Base-by-base conservation (phyloP, 2,113 vertebrate genomes). In the Zosterops lateralis region DNA sequence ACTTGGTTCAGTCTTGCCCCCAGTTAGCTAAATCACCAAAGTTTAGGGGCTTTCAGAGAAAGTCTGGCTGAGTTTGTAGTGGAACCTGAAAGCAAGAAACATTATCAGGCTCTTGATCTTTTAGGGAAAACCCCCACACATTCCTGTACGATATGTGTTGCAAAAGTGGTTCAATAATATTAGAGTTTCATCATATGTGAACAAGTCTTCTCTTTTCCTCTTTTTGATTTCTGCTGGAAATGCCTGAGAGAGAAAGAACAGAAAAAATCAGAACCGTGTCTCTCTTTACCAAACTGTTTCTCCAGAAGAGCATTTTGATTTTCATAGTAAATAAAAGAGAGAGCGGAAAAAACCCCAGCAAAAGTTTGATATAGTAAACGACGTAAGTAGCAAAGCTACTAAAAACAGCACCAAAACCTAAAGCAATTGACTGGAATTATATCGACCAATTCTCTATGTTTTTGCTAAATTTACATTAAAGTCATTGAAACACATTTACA, bases 391-490 rank as follows among this genome's bases (percentile, higher is more conserved):
- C 1, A 78, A 75, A 89, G 15, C 19, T 36, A 28, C 71, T 90
- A 75, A 85, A 96, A 75, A 0, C 26, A 72, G 28, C 16, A 71
- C 12, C 4, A 3, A 65, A 7, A 86, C 20, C n/a, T 61, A 68
- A 78, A 80, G 12, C 1, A 57, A 24, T 58, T 81, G 12, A 32
- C 32, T 87, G 26, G 22, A 91, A 61, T 58, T 34, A 29, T 51
- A 64, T 80, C 1, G 10, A 51, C 8, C 85, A 83, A 67, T 7
- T 4, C 36, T 42, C 45, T 40, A 32, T 22, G 17, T 14, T 80
- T 90, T 86, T 84, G 36, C 75, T 90, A 32, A 56, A 64, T 93
- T 88, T 86, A 93, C 65, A 71, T 60, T 85, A 64, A 94, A 93
- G 61, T 61, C 4, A 60, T 6, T 36, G n/a, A 81, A 86, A 92